A percentile compares a stretch with the other conserved stretches of the same genome.
Evolutionary conservation across 2,888 invertebrate species (phyloP).

Genomic region (Microdon myrmicae): DNA sequence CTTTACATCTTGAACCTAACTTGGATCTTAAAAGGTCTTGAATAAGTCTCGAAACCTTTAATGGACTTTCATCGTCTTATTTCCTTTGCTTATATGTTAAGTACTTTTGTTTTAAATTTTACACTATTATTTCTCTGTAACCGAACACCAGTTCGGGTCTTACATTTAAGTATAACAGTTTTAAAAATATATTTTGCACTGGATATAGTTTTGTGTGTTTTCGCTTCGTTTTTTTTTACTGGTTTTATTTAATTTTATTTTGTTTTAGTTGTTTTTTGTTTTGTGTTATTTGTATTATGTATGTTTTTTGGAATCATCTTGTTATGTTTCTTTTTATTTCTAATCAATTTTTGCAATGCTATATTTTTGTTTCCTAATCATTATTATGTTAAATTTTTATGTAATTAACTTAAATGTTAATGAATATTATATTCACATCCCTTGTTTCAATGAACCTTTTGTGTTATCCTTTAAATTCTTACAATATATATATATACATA

Average conservation of each 20-base stretch:
- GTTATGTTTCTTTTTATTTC: background rate
- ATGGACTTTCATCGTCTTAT: too few relatives aligned
- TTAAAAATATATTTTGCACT: too few relatives aligned
- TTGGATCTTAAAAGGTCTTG: too few relatives aligned
- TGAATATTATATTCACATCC: constrained; percentile 64
- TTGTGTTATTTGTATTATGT: constrained; percentile 4
- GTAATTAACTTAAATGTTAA: constrained; percentile 53
- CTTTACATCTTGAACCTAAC: too few relatives aligned
- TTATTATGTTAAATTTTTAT: constrained; percentile 41
- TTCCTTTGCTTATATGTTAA: too few relatives aligned
- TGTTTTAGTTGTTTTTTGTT: constrained; percentile 8
- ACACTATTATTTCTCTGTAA: too few relatives aligned
- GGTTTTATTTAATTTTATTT: constrained; percentile 12
- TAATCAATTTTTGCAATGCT: constrained; percentile 12
- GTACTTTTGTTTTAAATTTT: too few relatives aligned
- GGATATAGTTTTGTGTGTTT: too few relatives aligned
- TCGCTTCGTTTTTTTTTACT: too few relatives aligned
- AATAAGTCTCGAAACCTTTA: too few relatives aligned
- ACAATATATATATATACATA: constrained; percentile 24
- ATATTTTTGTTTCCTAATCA: constrained; percentile 19
- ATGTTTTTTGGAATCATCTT: background rate
- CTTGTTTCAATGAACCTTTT: constrained; percentile 66
- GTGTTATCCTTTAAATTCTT: constrained; percentile 40
- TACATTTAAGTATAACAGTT: too few relatives aligned
- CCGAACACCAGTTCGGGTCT: too few relatives aligned